Percentiles rank a stretch among this genome's conserved stretches.
Conservation (phyloP, 2,113 vertebrate species). For the Prolemur simus region DNA sequence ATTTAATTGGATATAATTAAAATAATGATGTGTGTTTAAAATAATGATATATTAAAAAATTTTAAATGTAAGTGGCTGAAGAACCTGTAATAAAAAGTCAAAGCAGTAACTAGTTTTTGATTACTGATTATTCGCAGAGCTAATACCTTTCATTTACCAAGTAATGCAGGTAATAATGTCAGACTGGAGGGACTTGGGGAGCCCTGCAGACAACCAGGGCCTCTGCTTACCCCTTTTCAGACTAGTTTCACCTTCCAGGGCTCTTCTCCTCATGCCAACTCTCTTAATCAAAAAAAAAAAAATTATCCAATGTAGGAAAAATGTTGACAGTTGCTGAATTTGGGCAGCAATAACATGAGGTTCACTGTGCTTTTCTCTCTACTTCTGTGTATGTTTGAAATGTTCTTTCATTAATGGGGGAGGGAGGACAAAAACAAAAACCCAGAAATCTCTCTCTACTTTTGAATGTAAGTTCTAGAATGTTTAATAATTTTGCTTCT, state of each 20-base stretch:
- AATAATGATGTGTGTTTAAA: conserved; percentile 81
- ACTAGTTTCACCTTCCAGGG: neutral
- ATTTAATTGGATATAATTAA: conserved; percentile 80
- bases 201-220: accelerated
- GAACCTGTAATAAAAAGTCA: conserved; percentile 76
- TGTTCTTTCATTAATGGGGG: neutral
- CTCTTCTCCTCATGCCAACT: neutral
- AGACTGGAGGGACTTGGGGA: neutral
- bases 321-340: neutral
- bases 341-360: neutral
- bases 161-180: conserved; percentile 35
- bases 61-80: conserved; percentile 74
- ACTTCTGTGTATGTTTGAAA: neutral
- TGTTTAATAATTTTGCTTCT: neutral
- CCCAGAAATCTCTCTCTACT: neutral
- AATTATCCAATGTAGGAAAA: neutral
- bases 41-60: conserved; percentile 77
- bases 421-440: neutral
- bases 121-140: conserved; percentile 75
- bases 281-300: neutral
- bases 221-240: neutral
- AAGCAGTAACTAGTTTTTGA: conserved; percentile 77
- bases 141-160: conserved; percentile 64
- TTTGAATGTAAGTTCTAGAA: neutral
- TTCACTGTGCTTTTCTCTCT: neutral